A percentile compares a stretch with the other conserved stretches of the same genome.
Conservation (phyloP, 2,797 vertebrate species). For the Ficedula albicollis region DNA sequence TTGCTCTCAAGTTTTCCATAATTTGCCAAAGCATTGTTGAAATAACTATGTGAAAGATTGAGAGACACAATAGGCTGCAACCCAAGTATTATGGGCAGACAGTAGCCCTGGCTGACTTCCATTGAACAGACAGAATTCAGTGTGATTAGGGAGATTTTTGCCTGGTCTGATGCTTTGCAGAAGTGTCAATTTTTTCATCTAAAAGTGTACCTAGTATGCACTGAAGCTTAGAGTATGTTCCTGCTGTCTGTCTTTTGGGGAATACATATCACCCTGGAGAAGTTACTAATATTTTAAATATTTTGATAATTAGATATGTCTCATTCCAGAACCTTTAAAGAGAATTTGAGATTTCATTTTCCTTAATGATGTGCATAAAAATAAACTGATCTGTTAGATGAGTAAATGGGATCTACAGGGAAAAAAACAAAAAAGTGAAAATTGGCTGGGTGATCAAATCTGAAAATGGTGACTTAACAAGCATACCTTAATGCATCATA, state of each 20-base stretch:
- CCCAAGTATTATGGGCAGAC: not conserved
- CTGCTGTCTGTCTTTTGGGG: not conserved
- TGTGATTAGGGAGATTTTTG: not conserved
- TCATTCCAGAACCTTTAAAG: not conserved
- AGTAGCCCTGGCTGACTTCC: not conserved
- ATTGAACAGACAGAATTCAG: not conserved
- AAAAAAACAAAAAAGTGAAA: not conserved
- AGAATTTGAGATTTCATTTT: constrained; percentile 23
- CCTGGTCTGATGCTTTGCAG: not conserved
- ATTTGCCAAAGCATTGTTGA: not conserved
- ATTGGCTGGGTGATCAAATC: not conserved
- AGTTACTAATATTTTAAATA: not conserved
- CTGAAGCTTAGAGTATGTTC: not conserved
- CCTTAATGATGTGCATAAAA: not conserved
- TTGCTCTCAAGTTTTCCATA: not conserved
- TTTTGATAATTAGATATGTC: not conserved
- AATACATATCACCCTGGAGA: not conserved
- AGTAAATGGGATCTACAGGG: not conserved
- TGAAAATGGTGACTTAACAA: not conserved
- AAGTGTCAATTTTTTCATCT: constrained; percentile 12
- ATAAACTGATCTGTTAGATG: not conserved
- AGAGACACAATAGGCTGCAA: not conserved
- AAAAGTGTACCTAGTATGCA: not conserved
- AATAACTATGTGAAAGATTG: not conserved
- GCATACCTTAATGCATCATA: not conserved